Evolutionary conservation across 2,797 vertebrate genomes (phyloP).

Genomic region (Momotus momota): DNA sequence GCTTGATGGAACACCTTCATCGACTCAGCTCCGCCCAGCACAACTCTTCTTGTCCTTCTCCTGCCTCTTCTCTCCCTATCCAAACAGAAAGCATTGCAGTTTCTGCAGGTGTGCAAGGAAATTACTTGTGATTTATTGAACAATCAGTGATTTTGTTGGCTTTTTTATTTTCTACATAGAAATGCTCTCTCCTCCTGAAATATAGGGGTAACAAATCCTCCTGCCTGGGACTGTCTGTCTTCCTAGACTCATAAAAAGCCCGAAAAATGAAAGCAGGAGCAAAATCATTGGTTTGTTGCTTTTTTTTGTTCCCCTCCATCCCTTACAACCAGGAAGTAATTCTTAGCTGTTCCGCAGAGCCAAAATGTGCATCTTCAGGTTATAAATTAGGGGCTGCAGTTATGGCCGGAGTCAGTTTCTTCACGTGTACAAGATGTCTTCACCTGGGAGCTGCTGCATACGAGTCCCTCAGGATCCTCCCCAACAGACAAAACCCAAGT

Average conservation of each 20-base stretch:
- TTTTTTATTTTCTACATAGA: conserved; percentile 48
- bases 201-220: conserved; percentile 31
- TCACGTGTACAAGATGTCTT: neutral
- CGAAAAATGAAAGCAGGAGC: conserved; percentile 2
- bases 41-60: neutral
- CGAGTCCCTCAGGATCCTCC: accelerated
- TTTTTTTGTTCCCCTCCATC: neutral
- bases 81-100: neutral
- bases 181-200: conserved; percentile 12
- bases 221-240: conserved; percentile 11
- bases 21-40: neutral
- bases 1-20: neutral
- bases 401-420: neutral
- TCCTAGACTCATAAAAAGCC: conserved; percentile 9
- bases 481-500: accelerated
- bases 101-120: neutral
- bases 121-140: conserved; percentile 59
- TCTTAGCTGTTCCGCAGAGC: neutral
- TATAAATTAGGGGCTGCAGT: neutral
- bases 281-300: neutral
- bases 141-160: conserved; percentile 14
- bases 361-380: neutral
- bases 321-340: neutral
- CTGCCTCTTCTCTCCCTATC: neutral
- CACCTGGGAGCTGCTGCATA: neutral